These are phyloP conservation scores for Stenodera caucasica DNA, from an alignment of 2,888 invertebrate genomes.

Conservation along the genomic window DNA sequence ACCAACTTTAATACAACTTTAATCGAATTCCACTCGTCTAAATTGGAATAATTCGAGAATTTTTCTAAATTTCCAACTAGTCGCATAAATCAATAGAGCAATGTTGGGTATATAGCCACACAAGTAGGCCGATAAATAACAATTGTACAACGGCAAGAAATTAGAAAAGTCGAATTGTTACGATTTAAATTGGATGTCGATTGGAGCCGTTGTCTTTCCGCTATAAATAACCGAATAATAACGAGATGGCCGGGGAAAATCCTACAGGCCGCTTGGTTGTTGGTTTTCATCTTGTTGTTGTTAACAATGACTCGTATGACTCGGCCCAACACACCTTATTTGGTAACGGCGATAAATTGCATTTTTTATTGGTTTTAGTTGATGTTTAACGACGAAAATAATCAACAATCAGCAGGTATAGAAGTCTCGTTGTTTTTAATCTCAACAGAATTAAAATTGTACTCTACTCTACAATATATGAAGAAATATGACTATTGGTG, in stretches of 20 bases:
- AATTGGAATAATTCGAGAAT: neutral
- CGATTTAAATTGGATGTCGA: too few relatives aligned
- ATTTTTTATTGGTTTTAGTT: conserved; percentile 4
- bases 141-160: conserved; percentile 22
- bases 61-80: conserved; percentile 13
- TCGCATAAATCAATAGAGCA: conserved; percentile 29
- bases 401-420: conserved; percentile 10
- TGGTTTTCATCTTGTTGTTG: conserved; percentile 7
- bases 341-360: conserved; percentile 8
- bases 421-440: neutral
- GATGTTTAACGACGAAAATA: conserved; percentile 12
- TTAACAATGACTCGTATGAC: conserved; percentile 14
- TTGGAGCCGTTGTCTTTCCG: neutral
- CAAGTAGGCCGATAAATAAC: conserved; percentile 45
- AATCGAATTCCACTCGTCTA: neutral
- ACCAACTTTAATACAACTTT: neutral
- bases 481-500: neutral
- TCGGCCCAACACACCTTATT: conserved; percentile 11
- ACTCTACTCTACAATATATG: too few relatives aligned
- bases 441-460: neutral
- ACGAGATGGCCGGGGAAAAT: neutral
- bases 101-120: conserved; percentile 43
- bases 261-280: neutral
- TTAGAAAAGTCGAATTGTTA: conserved; percentile 18
- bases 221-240: neutral